These are phyloP conservation scores for Collichthys lucidus DNA, from an alignment of 2,113 vertebrate species.

Conservation along the genomic window DNA sequence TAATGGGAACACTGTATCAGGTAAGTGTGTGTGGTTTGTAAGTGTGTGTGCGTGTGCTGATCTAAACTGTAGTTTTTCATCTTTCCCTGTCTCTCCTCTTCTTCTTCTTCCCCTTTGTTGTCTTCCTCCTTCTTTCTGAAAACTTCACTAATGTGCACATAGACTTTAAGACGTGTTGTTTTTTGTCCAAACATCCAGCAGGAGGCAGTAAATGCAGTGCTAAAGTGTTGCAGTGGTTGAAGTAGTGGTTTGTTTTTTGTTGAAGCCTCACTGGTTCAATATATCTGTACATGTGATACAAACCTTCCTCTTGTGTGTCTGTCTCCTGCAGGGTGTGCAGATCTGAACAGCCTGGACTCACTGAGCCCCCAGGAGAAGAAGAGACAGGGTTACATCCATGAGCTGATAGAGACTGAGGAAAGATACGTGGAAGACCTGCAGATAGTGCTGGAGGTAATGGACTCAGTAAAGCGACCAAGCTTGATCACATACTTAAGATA, in stretches of 20 bases:
- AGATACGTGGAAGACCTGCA: slow-evolving; percentile 93
- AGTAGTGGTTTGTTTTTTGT: not conserved
- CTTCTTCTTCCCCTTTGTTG: not conserved
- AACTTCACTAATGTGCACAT: not conserved
- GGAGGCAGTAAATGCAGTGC: slow-evolving; percentile 31
- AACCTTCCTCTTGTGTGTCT: slow-evolving; percentile 1
- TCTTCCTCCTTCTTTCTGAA: not conserved
- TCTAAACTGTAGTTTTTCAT: not conserved
- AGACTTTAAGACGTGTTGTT: not conserved
- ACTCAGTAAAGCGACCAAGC: not conserved
- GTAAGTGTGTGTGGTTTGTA: slow-evolving; percentile 60
- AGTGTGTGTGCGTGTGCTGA: not conserved
- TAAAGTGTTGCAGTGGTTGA: not conserved
- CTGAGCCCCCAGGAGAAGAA: slow-evolving; percentile 94
- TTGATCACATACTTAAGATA: not conserved
- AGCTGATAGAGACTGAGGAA: slow-evolving; percentile 94
- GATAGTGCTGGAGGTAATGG: slow-evolving; percentile 91
- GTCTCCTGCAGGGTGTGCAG: slow-evolving; percentile 89
- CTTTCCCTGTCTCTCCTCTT: not conserved
- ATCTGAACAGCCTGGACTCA: slow-evolving; percentile 90
- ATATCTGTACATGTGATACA: no score
- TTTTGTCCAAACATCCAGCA: slow-evolving; percentile 15
- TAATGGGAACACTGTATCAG: slow-evolving; percentile 48
- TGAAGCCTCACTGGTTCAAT: not conserved
- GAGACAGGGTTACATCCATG: slow-evolving; percentile 95